Conservation (phyloP, 2,797 vertebrate genomes). For the Gadopsis marmoratus region DNA sequence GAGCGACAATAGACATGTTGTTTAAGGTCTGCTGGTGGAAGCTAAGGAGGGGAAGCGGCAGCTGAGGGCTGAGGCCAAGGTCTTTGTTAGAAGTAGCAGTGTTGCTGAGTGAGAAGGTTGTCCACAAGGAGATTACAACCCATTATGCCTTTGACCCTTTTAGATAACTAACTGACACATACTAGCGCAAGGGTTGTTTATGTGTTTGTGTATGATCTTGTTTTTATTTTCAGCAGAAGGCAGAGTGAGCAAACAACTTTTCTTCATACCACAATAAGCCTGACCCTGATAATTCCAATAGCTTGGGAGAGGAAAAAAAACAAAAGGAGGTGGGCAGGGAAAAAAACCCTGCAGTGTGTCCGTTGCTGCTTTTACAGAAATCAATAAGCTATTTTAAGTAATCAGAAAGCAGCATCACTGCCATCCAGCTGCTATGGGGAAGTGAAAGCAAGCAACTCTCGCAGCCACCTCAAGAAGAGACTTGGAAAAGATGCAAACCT, state of each 20-base stretch:
- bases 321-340: constrained; percentile 44
- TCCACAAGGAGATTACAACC: constrained; percentile 75
- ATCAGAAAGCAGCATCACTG: constrained; percentile 66
- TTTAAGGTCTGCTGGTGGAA: constrained; percentile 64
- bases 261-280: constrained; percentile 66
- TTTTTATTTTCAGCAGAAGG: constrained; percentile 56
- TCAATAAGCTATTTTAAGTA: constrained; percentile 83
- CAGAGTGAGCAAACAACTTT: constrained; percentile 64
- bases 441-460: constrained; percentile 41
- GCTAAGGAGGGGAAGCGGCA: constrained; percentile 72
- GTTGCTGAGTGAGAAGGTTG: constrained; percentile 64
- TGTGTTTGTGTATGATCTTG: constrained; percentile 51
- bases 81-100: constrained; percentile 76
- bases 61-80: constrained; percentile 73
- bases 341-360: constrained; percentile 44
- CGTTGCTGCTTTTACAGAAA: constrained; percentile 69
- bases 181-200: constrained; percentile 43
- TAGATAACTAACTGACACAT: constrained; percentile 64
- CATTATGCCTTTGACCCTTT: constrained; percentile 74
- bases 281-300: constrained; percentile 62
- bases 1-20: constrained; percentile 74
- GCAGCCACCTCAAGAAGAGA: constrained; percentile 21
- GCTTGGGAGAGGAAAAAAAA: constrained; percentile 45
- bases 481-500: constrained; percentile 18
- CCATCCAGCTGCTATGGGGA: constrained; percentile 37